A percentile compares a stretch with the other conserved stretches of the same genome.
Conservation (phyloP, 2,113 vertebrate genomes). For the Pimephales promelas region DNA sequence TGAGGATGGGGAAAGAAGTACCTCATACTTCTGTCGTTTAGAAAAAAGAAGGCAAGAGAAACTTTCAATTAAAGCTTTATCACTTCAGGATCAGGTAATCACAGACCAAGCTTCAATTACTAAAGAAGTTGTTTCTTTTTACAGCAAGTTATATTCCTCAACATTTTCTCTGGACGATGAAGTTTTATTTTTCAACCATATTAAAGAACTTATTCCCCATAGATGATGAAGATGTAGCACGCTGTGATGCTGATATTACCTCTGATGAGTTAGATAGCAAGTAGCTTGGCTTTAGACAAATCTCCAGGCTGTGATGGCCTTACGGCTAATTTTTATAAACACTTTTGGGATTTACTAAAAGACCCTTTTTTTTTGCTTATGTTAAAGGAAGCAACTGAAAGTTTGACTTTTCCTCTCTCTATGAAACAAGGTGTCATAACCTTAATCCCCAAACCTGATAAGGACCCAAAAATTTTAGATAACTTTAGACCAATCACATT, state of each 20-base stretch:
- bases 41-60: not conserved
- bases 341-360: constrained; percentile 8
- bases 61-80: not conserved
- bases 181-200: not conserved
- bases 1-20: not conserved
- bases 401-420: not conserved
- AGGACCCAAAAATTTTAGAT: not conserved
- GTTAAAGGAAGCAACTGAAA: too few species aligned
- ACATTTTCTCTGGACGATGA: not conserved
- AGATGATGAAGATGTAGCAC: not conserved
- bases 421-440: constrained; percentile 20
- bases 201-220: not conserved
- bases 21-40: not conserved
- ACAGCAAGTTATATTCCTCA: not conserved
- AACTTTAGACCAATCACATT: not conserved
- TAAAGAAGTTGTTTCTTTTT: not conserved
- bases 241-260: not conserved
- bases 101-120: too few species aligned
- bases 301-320: not conserved
- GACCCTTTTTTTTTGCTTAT: not conserved
- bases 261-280: not conserved
- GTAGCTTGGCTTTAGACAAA: not conserved
- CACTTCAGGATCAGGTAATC: not conserved
- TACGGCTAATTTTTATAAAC: constrained; percentile 11
- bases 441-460: constrained; percentile 10